Percentiles rank a stretch among this genome's conserved stretches.
These are phyloP conservation scores for Gallinago stenura DNA, from an alignment of 2,797 vertebrate genomes.

Conservation along the genomic window DNA sequence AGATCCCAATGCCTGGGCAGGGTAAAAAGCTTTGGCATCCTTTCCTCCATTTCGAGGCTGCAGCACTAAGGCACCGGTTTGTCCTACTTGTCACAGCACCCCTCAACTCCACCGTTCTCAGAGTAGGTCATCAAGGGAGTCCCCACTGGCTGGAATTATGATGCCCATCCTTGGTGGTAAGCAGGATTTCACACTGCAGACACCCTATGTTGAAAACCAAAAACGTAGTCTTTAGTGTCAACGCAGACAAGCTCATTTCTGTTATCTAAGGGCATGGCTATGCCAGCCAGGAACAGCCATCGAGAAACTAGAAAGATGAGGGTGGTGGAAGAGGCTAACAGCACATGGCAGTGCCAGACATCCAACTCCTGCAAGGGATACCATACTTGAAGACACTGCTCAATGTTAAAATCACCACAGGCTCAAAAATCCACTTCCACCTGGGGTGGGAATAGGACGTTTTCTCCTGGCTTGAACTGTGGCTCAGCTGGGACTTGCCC, in stretches of 20 bases:
- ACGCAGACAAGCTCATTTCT: slow-evolving; percentile 50
- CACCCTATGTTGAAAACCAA: neutral
- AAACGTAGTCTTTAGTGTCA: slow-evolving; percentile 43
- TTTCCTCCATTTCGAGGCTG: neutral
- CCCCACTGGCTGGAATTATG: neutral
- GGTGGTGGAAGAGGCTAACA: neutral
- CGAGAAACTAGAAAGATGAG: neutral
- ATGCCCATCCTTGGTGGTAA: neutral
- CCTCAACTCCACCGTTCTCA: neutral
- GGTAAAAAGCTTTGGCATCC: neutral
- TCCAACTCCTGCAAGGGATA: neutral
- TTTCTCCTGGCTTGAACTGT: neutral
- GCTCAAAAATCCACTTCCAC: neutral
- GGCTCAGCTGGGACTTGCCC: neutral
- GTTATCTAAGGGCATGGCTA: neutral
- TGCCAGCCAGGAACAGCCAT: neutral
- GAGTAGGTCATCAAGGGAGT: neutral
- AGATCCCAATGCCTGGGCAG: neutral
- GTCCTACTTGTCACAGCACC: neutral
- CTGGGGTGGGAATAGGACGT: neutral
- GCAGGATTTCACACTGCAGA: neutral
- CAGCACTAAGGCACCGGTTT: neutral
- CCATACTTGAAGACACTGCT: neutral
- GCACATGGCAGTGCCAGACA: neutral
- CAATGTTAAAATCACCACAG: neutral